phyloP scores from a whole-genome alignment of 2,113 vertebrate species.

The Eonycteris spelaea region DNA sequence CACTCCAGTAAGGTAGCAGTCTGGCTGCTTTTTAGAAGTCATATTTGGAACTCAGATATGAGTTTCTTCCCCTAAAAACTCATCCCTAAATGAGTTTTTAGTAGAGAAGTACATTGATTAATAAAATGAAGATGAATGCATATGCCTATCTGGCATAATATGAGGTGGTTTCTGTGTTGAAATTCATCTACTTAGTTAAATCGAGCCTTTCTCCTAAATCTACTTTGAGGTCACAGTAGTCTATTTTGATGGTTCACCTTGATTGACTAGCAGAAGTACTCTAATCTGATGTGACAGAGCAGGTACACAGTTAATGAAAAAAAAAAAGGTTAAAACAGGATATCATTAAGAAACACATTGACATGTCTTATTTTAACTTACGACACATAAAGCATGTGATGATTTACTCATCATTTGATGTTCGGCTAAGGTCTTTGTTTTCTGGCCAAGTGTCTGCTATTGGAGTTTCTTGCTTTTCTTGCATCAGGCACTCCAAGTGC shows the following conservation, averaged over 20 bases:
- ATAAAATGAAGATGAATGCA: background rate
- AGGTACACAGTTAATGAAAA: background rate
- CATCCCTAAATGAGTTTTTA: background rate
- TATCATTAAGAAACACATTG: slow-evolving; percentile 36
- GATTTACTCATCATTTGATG: background rate
- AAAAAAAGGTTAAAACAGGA: slow-evolving; percentile 28
- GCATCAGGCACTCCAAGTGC: background rate
- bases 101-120: background rate
- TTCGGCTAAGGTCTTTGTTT: slow-evolving; percentile 32
- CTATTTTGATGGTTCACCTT: background rate
- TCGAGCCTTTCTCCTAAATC: background rate
- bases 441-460: background rate
- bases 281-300: background rate
- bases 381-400: background rate
- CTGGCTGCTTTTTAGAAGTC: background rate
- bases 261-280: background rate
- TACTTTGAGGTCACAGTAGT: background rate
- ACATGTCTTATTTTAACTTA: background rate
- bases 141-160: background rate
- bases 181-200: background rate
- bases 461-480: background rate
- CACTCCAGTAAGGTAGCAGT: background rate
- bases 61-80: background rate
- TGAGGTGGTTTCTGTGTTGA: background rate
- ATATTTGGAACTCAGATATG: background rate